phyloP scores from a whole-genome alignment of 2,797 vertebrate species.

The Melanotaenia boesemani region DNA sequence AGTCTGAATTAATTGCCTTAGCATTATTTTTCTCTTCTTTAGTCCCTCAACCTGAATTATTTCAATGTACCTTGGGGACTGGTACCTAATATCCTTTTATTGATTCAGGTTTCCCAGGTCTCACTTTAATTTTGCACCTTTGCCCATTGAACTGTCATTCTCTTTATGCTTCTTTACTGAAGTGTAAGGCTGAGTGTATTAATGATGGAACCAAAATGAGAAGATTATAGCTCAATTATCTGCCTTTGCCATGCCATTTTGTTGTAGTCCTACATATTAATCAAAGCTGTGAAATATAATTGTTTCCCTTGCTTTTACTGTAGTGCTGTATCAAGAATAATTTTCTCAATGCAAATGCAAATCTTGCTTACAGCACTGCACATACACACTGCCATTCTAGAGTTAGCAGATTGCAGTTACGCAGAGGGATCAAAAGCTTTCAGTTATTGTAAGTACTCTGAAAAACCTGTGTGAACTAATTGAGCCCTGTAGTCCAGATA shows the following conservation, averaged over 20 bases:
- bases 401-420: conserved; percentile 25
- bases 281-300: conserved; percentile 37
- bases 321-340: conserved; percentile 21
- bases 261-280: conserved; percentile 67
- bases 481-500: conserved; percentile 60
- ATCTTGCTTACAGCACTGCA: conserved; percentile 25
- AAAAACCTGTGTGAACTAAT: conserved; percentile 62
- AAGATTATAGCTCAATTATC: conserved; percentile 78
- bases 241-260: conserved; percentile 60
- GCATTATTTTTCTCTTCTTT: conserved; percentile 42
- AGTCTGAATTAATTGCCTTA: conserved; percentile 41
- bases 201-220: conserved; percentile 71
- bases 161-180: conserved; percentile 66
- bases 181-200: conserved; percentile 64
- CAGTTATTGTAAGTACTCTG: conserved; percentile 56
- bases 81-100: conserved; percentile 71
- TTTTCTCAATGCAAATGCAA: conserved; percentile 28
- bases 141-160: conserved; percentile 66
- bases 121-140: conserved; percentile 74
- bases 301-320: conserved; percentile 16
- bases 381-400: conserved; percentile 25
- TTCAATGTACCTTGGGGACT: conserved; percentile 56
- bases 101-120: conserved; percentile 66
- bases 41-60: conserved; percentile 43
- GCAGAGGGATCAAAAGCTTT: conserved; percentile 66